These are phyloP conservation scores for Pygmarrhopalites habei DNA, from an alignment of 1,140 invertebrate genomes.

Conservation along the genomic window DNA sequence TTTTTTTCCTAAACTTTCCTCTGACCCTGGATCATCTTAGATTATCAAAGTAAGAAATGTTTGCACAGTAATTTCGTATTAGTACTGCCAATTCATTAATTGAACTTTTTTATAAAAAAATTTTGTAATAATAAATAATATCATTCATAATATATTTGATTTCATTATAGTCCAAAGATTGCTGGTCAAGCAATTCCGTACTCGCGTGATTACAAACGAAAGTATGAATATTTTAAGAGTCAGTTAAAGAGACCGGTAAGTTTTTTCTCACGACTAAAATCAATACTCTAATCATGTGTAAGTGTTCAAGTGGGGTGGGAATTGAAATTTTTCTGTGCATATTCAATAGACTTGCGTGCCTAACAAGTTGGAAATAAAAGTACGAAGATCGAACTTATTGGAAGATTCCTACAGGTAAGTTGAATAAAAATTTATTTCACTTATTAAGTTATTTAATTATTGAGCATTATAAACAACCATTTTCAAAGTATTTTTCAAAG, in stretches of 20 bases:
- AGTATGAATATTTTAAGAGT: constrained; percentile 95
- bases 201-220: constrained; percentile 88
- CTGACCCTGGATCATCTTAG: too few relatives aligned
- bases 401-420: constrained; percentile 97
- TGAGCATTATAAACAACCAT: too few relatives aligned
- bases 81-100: too few relatives aligned
- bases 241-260: constrained; percentile 90
- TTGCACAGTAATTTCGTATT: too few relatives aligned
- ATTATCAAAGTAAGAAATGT: too few relatives aligned
- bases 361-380: constrained; percentile 97
- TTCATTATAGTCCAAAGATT: constrained; percentile 91
- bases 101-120: too few relatives aligned
- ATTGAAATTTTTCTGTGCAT: constrained; percentile 13
- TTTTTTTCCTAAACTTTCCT: too few relatives aligned
- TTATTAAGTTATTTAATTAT: too few relatives aligned
- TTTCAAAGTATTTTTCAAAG: too few relatives aligned
- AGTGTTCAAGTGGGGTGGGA: neutral
- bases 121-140: too few relatives aligned
- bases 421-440: too few relatives aligned
- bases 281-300: constrained; percentile 12
- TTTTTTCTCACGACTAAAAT: constrained; percentile 35
- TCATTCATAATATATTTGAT: too few relatives aligned
- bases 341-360: constrained; percentile 77
- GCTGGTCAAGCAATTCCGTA: constrained; percentile 71
- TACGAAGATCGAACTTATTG: constrained; percentile 75